phyloP scores from a whole-genome alignment of 2,888 invertebrate species.

The Eremobia ochroleuca region DNA sequence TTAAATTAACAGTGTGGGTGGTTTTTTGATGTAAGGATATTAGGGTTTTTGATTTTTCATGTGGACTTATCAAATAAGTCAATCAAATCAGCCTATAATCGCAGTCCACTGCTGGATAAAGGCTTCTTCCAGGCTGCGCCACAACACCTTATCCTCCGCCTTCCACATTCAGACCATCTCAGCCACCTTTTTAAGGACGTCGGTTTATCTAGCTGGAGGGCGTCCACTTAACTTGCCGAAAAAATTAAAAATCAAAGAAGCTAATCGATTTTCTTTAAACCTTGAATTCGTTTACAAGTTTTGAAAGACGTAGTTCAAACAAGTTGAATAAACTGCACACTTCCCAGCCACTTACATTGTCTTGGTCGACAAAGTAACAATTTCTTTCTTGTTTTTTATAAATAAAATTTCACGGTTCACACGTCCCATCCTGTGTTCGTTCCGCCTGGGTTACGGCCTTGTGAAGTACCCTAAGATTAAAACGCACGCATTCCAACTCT shows the following conservation, averaged over 20 bases:
- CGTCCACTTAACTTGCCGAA: background rate
- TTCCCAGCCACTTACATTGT: constrained; percentile 29
- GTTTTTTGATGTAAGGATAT: background rate
- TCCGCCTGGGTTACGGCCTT: constrained; percentile 43
- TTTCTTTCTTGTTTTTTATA: constrained; percentile 28
- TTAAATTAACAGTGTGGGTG: background rate
- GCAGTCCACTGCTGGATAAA: background rate
- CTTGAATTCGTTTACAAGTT: background rate
- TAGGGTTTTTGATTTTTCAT: background rate
- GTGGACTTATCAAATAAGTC: background rate
- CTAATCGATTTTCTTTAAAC: background rate
- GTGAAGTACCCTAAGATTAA: constrained; percentile 24
- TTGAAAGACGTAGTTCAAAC: background rate
- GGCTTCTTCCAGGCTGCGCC: background rate
- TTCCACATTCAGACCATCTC: background rate
- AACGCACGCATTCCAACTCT: constrained; percentile 21
- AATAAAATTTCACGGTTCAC: constrained; percentile 50
- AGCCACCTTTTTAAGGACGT: background rate
- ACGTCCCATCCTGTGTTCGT: constrained; percentile 31
- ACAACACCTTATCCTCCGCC: background rate
- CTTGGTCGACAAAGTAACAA: constrained; percentile 26
- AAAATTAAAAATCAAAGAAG: background rate
- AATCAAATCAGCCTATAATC: background rate
- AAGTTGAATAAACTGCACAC: background rate
- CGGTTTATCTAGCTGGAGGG: background rate